Evolutionary conservation across 2,113 vertebrate species (phyloP), one percentile per base, ranked within the genome.

Genomic region (Dipodomys ordii): DNA sequence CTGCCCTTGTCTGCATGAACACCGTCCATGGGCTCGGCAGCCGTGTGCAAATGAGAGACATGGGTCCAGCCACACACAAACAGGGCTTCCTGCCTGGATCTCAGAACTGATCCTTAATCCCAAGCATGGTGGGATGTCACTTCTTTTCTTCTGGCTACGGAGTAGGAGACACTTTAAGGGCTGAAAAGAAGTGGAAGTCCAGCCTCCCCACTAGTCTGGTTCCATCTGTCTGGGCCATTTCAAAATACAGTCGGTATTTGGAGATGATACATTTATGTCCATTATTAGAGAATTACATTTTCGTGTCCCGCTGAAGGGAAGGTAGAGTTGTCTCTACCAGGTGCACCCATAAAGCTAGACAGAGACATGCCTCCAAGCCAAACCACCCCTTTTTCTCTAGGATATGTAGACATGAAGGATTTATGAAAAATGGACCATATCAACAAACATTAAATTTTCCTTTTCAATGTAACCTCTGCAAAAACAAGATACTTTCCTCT

Each of bases 231-330:
- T 46, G 72, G n/a, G 46, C 74, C 71, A 89, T 83, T 91, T 93
- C 96, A 96, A 82, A 82, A 57, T 15, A 32, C 39, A 73, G 81
- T 85, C 76, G 65, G 19, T 73, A 49, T 46, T 95, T 87, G 95
- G 78, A 73, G 96, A 95, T 65, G 18, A 87, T 69, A 57, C 35
- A 39, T 39, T 96, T 91, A 92, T 76, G 85, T 28, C 88, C 95
- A 67, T 88, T 96, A 85, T 13, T 86, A 92, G 83, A 44, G 95
- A 94, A 90, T 90, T 76, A 35, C 83, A 91, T 93, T 93, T 89
- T 65, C 84, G 87, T 91, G 87, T 93, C 92, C 87, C 78, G 87
- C 91, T 96, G 90, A 94, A 91, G 94, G 91, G 69, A 89, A 94
- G 53, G 96, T 46, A 62, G 81, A 96, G 84, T 96, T 67, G 73